Conservation (phyloP, 2,888 invertebrate genomes). For the Brachyopa scutellaris region DNA sequence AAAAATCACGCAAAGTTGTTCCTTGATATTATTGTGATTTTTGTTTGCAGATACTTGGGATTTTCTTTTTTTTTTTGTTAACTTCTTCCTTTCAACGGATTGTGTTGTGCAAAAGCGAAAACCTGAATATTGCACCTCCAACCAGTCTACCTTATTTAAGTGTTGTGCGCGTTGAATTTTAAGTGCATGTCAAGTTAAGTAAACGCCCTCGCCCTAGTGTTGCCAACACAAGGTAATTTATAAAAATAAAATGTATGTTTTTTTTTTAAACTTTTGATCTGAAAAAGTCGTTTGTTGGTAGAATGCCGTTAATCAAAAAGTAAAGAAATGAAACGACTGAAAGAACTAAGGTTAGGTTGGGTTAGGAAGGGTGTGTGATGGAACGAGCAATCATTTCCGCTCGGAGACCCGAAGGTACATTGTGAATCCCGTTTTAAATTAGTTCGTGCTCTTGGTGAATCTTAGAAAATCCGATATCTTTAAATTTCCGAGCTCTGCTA, state of each 20-base stretch:
- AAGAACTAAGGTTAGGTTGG: too few relatives aligned
- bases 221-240: background rate
- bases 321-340: too few relatives aligned
- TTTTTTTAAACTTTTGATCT: too few relatives aligned
- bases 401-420: too few relatives aligned
- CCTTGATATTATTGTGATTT: constrained; percentile 36
- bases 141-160: background rate
- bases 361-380: too few relatives aligned
- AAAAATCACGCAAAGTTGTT: constrained; percentile 55
- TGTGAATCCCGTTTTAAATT: too few relatives aligned
- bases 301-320: too few relatives aligned
- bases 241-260: background rate
- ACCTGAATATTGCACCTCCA: constrained; percentile 51
- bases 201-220: constrained; percentile 39
- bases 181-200: constrained; percentile 21
- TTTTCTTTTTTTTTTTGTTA: background rate
- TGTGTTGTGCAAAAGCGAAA: background rate
- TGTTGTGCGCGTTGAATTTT: constrained; percentile 23
- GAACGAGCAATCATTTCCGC: too few relatives aligned
- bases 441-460: too few relatives aligned
- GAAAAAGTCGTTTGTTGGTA: too few relatives aligned
- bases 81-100: constrained; percentile 1
- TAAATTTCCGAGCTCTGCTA: too few relatives aligned
- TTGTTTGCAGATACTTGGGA: constrained; percentile 4
- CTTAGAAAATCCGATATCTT: too few relatives aligned